Base-by-base conservation (phyloP, 2,888 invertebrate genomes). In the Allygus modestus region DNA sequence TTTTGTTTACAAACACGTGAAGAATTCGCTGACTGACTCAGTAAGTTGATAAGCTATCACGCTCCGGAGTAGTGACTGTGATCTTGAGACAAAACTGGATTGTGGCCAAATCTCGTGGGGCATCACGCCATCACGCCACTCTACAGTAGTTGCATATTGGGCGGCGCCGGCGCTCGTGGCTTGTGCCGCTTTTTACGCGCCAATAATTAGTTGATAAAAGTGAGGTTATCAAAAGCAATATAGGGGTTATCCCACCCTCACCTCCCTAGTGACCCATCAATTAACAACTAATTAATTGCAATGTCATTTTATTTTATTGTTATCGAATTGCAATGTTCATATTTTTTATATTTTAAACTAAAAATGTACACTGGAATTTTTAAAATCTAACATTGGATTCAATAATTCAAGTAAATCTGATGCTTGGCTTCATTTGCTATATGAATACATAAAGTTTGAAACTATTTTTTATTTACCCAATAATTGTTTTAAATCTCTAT, bases 11-110 rank as follows among this genome's bases (percentile, higher is more conserved):
- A 28, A 65, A 31, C 31, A 65, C 12, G 65, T 65, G 17, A 31
- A 31, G 65, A 65, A 65, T 65, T 15, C 28, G 65, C 65, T 65
- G 65, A 65, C 65, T 12, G 65, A 15, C 28, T 28, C 15, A 2
- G 65, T 28, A 2, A 9, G 65, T 65, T 65, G 65, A 65, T 65
- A 65, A 65, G 28, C 15, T 26, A 65, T 65, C 65, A 65, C 65
- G 65, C 17, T 28, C 12, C 65, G 20, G 31, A 31, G 15, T 17
- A 5, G 65, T 65, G 65, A 15, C 31, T 65, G 65, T 58, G 58
- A 58, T 65, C 65, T 65, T 28, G 65, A 15, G 15, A 65, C 65
- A 28, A n/a, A 54, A 65, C 31, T 65, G 65, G 65, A 28, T 28
- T 4, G 15, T 2, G 9, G 65, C 65, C 65, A 26, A n/a, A 31